Percentiles rank a stretch among this genome's conserved stretches.
These are phyloP conservation scores for Florisuga fusca DNA, from an alignment of 2,797 vertebrate genomes.

Conservation along the genomic window DNA sequence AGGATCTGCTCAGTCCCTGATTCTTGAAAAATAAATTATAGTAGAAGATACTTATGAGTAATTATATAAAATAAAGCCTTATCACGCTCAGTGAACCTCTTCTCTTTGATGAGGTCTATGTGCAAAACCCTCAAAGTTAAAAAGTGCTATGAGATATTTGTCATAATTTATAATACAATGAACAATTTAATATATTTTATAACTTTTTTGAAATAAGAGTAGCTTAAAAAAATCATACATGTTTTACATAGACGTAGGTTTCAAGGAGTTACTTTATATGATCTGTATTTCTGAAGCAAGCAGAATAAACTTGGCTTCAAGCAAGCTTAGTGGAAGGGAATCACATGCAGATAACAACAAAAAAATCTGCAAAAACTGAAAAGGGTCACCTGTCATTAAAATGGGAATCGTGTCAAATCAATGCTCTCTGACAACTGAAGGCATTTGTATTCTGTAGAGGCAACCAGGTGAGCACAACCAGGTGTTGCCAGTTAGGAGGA, in stretches of 20 bases:
- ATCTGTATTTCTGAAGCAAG: neutral
- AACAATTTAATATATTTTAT: neutral
- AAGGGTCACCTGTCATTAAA: neutral
- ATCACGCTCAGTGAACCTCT: neutral
- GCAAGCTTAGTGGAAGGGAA: neutral
- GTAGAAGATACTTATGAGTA: neutral
- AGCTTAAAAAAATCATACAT: neutral
- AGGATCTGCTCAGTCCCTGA: neutral
- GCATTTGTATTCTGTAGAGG: no score
- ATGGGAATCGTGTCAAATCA: neutral
- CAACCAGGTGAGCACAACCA: no score
- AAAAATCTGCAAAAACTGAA: neutral
- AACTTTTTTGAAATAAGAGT: neutral
- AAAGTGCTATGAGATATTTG: neutral
- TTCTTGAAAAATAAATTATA: neutral
- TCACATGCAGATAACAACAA: neutral
- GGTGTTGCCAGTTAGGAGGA: no score
- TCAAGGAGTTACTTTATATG: neutral
- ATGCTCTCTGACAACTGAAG: neutral
- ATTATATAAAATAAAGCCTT: neutral
- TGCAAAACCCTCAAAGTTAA: neutral
- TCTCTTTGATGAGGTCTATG: accelerated
- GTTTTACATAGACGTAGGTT: neutral
- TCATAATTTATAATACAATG: neutral
- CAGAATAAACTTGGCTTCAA: neutral